Evolutionary conservation across 2,797 vertebrate species (phyloP), one percentile per base, ranked within the genome.

Genomic region (Poecilia gillii): DNA sequence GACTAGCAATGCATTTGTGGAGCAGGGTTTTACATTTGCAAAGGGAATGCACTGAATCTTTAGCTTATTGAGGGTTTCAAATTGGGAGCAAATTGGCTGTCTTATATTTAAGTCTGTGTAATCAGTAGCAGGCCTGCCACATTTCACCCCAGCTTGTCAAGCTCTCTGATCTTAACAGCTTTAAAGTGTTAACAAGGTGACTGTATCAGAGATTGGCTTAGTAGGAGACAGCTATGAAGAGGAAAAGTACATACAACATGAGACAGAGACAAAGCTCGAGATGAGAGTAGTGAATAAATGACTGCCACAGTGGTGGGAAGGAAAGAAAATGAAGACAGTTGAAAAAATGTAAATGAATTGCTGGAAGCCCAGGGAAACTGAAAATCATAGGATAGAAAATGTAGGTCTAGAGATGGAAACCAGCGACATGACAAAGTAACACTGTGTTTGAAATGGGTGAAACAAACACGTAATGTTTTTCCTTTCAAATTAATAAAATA

Each of bases 171-270:
- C 92, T 93, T 89, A 90, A 93, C 90, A 90, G 86, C 91, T 91
- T 93, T 88, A 94, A 93, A 93, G 91, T 90, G 89, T 89, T 94
- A 93, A 93, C 88, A 93, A 93, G 91, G 94, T 90, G 92, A 93
- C 89, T 86, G 86, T 88, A 90, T 89, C 81, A 90, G 86, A 91
- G 77, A 72, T 81, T 33, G 86, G 68, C 76, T 77, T 73, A 88
- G 87, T 85, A 91, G 80, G 51, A 90, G 87, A 86, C 74, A 81
- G 90, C 86, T 79, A 79, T 55, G 68, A 70, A 75, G 66, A 84
- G 72, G 81, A 87, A 85, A 76, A 39, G 72, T 73, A 41, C 53
- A 79, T 74, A 80, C 85, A 55, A 79, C 1, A 16, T 45, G 77
- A 82, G 78, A 75, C 46, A 7, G 72, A 79, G 64, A 78, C 45